Conservation (phyloP, 2,888 invertebrate genomes). For the Diaphora mendica region DNA sequence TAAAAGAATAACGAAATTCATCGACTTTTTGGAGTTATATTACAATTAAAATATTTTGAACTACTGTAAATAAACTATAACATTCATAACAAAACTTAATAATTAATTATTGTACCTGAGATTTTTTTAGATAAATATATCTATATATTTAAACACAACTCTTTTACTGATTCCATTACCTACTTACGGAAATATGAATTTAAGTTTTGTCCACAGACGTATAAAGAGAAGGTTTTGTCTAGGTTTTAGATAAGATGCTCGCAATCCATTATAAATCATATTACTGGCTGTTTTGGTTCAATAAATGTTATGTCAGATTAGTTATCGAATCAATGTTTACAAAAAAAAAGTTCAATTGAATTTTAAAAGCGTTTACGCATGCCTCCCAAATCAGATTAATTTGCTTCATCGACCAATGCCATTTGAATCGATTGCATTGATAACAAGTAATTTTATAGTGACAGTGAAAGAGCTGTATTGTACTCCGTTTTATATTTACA, state of each 20-base stretch:
- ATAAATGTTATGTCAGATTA: background rate
- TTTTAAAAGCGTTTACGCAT: background rate
- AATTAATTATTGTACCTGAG: constrained; percentile 17
- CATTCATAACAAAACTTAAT: constrained; percentile 37
- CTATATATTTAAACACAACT: background rate
- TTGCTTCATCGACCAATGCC: background rate
- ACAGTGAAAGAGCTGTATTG: constrained; percentile 13
- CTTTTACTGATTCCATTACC: constrained; percentile 3
- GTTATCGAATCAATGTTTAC: background rate
- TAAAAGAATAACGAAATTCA: constrained; percentile 25
- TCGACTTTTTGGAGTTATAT: constrained; percentile 20
- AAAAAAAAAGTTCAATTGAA: background rate
- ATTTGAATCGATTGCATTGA: background rate
- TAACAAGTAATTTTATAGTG: background rate
- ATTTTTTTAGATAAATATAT: background rate
- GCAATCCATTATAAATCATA: background rate
- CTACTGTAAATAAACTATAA: constrained; percentile 43
- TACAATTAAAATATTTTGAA: constrained; percentile 21
- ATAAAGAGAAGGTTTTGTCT: too few relatives aligned
- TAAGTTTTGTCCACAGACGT: too few relatives aligned
- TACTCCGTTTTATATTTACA: constrained; percentile 15
- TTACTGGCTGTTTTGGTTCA: background rate
- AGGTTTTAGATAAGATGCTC: background rate
- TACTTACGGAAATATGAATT: background rate
- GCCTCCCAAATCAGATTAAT: background rate